Evolutionary conservation across 2,888 invertebrate genomes (phyloP).

Genomic region (Labia minor): DNA sequence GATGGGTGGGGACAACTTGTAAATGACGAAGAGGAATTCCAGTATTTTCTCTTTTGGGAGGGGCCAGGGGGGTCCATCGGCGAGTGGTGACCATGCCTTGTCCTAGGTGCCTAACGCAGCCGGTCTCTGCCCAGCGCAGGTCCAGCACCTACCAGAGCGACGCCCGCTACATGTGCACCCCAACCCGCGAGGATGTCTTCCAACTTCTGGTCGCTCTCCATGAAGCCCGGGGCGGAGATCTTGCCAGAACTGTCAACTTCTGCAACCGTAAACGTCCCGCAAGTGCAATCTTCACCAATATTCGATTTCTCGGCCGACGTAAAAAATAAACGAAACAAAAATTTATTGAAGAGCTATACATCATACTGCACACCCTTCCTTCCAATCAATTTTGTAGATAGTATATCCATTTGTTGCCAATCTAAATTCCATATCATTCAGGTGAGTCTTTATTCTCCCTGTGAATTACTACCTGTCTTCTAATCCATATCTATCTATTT

Average conservation of each 20-base stretch:
- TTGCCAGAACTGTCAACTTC: conserved; percentile 44
- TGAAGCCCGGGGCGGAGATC: conserved; percentile 47
- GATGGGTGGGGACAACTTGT: too few relatives aligned
- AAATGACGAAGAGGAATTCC: too few relatives aligned
- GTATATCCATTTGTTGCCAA: not conserved
- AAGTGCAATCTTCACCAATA: conserved; percentile 49
- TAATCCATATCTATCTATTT: too few relatives aligned
- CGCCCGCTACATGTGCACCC: conserved; percentile 47
- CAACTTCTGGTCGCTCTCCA: conserved; percentile 49
- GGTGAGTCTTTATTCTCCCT: not conserved
- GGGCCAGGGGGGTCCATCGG: too few relatives aligned
- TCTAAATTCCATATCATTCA: not conserved
- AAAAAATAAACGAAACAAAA: conserved; percentile 29
- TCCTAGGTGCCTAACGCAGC: conserved; percentile 14
- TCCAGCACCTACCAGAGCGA: conserved; percentile 42
- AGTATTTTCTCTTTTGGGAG: too few relatives aligned
- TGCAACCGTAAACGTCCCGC: conserved; percentile 50
- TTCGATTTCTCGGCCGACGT: conserved; percentile 47
- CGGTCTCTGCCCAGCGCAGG: conserved; percentile 29
- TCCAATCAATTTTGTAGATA: too few relatives aligned
- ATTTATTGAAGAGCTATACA: too few relatives aligned
- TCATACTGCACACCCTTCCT: too few relatives aligned
- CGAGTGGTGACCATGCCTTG: too few relatives aligned
- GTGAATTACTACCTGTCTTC: too few relatives aligned
- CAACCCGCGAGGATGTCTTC: conserved; percentile 51